Conservation (phyloP, 23 tunicate species). For the Aplidium turbinatum region DNA sequence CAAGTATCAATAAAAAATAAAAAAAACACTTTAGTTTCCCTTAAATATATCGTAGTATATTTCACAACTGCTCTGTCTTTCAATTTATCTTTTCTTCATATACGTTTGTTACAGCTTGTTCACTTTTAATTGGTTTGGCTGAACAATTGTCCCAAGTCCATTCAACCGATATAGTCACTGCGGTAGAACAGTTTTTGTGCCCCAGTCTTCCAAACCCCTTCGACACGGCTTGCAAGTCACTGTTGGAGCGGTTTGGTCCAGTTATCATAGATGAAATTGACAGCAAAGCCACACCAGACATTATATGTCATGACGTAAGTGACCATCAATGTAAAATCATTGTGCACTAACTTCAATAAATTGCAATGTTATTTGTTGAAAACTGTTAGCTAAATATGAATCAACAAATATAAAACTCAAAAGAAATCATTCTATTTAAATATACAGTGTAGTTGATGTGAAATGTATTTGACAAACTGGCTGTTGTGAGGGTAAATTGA, state of each 20-base stretch:
- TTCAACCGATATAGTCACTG: constrained; percentile 58
- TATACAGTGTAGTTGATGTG: too few relatives aligned
- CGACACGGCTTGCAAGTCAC: constrained; percentile 40
- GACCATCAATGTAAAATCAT: too few relatives aligned
- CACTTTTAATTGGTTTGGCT: constrained; percentile 53
- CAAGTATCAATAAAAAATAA: not conserved
- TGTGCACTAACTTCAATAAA: too few relatives aligned
- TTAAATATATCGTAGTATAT: not conserved
- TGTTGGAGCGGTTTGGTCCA: constrained; percentile 59
- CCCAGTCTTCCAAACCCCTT: constrained; percentile 43
- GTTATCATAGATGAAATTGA: constrained; percentile 56
- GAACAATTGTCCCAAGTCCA: constrained; percentile 82
- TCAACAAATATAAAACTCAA: too few relatives aligned
- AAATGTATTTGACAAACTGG: too few relatives aligned
- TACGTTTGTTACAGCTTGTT: constrained; percentile 42
- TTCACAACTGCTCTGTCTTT: too few relatives aligned
- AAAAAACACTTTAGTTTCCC: not conserved
- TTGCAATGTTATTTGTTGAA: too few relatives aligned
- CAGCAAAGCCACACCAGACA: constrained; percentile 68
- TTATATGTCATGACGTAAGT: constrained; percentile 66
- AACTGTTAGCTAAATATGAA: too few relatives aligned
- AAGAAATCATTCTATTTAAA: too few relatives aligned
- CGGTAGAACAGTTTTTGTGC: constrained; percentile 58
- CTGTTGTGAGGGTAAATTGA: too few relatives aligned
- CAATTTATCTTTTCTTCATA: not conserved